These are phyloP conservation scores for Ictalurus punctatus DNA, from an alignment of 2,113 vertebrate genomes.

Conservation along the genomic window DNA sequence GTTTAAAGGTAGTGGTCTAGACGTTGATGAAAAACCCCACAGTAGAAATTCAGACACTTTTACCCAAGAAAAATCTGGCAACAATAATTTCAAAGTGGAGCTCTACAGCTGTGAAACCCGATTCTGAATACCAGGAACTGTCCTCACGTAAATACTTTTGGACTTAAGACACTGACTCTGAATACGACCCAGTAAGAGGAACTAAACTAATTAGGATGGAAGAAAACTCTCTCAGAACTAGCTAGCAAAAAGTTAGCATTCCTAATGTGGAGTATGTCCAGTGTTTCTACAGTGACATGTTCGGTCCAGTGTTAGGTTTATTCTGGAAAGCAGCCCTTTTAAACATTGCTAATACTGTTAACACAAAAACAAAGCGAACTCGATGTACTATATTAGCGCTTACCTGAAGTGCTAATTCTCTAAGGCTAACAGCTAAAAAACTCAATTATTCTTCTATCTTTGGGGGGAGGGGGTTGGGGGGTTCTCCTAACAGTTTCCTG, in stretches of 20 bases:
- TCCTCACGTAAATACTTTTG: not conserved
- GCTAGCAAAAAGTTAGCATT: not conserved
- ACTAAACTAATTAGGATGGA: not conserved
- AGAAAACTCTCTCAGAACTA: not conserved
- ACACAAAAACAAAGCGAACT: conserved; percentile 57
- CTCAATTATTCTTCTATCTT: conserved; percentile 61
- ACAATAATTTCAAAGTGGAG: not conserved
- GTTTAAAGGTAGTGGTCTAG: not conserved
- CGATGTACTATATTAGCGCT: conserved; percentile 51
- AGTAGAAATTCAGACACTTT: not conserved
- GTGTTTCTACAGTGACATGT: not conserved
- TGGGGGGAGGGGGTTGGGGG: not conserved
- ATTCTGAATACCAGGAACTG: not conserved
- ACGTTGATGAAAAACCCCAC: too few species aligned
- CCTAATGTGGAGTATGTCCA: not conserved
- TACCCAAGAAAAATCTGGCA: not conserved
- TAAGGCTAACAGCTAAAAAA: conserved; percentile 28
- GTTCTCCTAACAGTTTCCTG: not conserved
- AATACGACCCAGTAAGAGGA: not conserved
- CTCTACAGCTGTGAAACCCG: not conserved
- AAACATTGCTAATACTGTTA: conserved; percentile 66
- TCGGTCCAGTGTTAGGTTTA: conserved; percentile 11
- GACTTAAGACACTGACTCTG: not conserved
- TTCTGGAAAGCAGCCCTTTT: conserved; percentile 17
- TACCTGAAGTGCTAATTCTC: conserved; percentile 64